phyloP scores from a whole-genome alignment of 2,113 vertebrate genomes.

The Siphamia tubifer region DNA sequence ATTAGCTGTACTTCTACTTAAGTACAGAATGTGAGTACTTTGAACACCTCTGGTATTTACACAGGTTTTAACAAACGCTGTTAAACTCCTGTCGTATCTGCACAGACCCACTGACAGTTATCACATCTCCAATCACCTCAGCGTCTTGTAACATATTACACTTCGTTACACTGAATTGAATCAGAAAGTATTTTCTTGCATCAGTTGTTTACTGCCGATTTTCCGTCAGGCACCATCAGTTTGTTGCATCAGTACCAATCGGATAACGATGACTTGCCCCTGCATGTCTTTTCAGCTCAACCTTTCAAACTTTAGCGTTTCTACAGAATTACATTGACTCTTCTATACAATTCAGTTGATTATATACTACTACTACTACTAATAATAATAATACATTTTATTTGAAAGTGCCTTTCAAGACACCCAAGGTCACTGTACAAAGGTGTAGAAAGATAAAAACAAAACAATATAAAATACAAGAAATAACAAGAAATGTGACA shows the following conservation, averaged over 20 bases:
- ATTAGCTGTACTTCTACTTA: no score
- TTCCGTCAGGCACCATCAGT: constrained; percentile 75
- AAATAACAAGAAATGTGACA: no score
- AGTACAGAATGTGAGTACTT: no score
- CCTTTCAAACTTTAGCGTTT: neutral
- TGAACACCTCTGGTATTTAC: no score
- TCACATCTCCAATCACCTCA: constrained; percentile 5
- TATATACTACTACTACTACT: no score
- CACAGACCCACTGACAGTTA: neutral
- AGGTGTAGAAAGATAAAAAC: no score
- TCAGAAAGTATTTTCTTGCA: constrained; percentile 79
- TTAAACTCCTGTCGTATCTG: no score
- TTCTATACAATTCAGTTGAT: neutral
- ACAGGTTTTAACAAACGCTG: no score
- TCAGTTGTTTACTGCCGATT: constrained; percentile 83
- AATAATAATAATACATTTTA: no score
- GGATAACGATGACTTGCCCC: constrained; percentile 57
- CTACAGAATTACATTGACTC: neutral
- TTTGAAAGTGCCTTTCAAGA: no score
- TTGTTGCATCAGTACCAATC: constrained; percentile 81
- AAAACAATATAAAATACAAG: no score
- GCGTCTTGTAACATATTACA: constrained; percentile 69
- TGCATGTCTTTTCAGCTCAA: constrained; percentile 12
- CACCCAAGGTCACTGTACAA: no score
- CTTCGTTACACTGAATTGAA: constrained; percentile 74